Evolutionary conservation across 2,113 vertebrate genomes (phyloP).

Genomic region (Leucosticte australis): DNA sequence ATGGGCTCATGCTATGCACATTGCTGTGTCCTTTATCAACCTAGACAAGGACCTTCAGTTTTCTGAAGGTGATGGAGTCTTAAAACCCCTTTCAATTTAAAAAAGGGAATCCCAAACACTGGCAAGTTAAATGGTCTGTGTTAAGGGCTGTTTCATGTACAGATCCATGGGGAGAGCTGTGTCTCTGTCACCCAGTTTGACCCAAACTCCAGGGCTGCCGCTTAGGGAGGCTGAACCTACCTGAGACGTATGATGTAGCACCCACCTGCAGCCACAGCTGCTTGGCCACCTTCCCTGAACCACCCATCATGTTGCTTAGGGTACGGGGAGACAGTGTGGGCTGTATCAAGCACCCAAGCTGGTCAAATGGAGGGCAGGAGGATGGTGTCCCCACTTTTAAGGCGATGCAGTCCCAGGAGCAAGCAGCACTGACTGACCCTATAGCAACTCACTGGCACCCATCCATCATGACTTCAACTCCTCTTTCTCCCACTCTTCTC

Average conservation of each 20-base stretch:
- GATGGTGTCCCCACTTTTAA: neutral
- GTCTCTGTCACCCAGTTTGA: neutral
- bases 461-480: neutral
- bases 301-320: neutral
- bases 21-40: neutral
- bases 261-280: neutral
- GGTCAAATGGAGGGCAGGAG: neutral
- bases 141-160: neutral
- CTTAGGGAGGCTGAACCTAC: neutral
- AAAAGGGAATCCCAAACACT: neutral
- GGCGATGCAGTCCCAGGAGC: neutral
- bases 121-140: neutral
- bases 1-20: neutral
- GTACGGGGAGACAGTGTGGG: rapidly evolving
- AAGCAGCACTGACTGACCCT: neutral
- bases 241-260: neutral
- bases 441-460: neutral
- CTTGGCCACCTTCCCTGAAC: neutral
- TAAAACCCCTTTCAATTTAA: neutral
- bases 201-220: neutral
- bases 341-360: neutral
- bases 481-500: neutral
- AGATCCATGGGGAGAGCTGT: neutral
- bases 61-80: neutral
- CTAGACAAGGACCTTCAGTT: neutral